These are phyloP conservation scores for Paraescarpia echinospica DNA, from an alignment of 1,140 invertebrate species.

Conservation along the genomic window DNA sequence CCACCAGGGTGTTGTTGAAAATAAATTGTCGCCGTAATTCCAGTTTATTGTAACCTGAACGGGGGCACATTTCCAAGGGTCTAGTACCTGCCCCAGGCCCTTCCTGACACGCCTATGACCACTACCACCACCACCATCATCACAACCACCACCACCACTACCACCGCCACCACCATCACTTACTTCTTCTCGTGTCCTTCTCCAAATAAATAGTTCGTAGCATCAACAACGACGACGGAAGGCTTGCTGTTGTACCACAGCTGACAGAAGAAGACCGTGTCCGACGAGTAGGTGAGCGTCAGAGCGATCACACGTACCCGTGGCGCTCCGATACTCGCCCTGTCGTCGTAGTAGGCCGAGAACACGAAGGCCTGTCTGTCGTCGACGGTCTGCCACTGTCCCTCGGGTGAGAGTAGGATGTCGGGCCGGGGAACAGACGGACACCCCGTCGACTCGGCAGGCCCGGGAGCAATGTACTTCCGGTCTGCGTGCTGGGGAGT, in stretches of 20 bases:
- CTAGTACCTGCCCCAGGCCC: no score
- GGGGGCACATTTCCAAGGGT: no score
- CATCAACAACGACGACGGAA: neutral
- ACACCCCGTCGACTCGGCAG: neutral
- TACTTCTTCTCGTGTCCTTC: constrained; percentile 22
- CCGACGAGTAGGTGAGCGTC: neutral
- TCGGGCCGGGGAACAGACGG: neutral
- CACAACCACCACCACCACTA: neutral
- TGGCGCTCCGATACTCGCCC: neutral
- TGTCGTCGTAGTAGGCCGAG: constrained; percentile 21
- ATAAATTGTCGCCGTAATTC: no score
- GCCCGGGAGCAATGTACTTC: neutral
- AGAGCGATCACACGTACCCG: constrained; percentile 18
- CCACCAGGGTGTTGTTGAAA: no score
- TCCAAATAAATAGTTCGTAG: neutral
- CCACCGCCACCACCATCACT: neutral
- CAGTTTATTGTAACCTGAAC: no score
- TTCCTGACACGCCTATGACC: no score
- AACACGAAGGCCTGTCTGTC: constrained; percentile 17
- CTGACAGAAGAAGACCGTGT: constrained; percentile 21
- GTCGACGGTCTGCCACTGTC: neutral
- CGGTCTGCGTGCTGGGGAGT: neutral
- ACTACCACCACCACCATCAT: neutral
- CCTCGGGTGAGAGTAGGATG: no score
- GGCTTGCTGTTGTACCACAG: constrained; percentile 16